These are phyloP conservation scores for Apodemus agrarius DNA, from an alignment of 2,797 vertebrate genomes.

Conservation along the genomic window DNA sequence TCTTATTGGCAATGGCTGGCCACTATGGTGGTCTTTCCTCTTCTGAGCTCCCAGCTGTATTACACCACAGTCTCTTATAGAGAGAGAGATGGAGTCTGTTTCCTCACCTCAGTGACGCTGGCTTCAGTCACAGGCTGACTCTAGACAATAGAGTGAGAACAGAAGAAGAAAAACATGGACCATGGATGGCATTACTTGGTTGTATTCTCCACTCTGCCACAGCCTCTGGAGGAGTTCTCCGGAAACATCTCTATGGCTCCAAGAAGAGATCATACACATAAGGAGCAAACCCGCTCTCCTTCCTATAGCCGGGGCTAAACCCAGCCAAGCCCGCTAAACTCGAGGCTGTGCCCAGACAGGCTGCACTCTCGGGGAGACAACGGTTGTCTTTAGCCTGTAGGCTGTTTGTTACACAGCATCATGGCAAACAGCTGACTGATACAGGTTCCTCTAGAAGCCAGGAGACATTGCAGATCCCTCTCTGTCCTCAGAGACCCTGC, in stretches of 20 bases:
- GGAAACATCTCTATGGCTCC: background rate
- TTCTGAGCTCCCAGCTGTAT: accelerated
- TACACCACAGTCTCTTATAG: background rate
- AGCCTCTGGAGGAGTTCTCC: background rate
- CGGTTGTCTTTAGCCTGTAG: accelerated
- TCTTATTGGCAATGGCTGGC: accelerated
- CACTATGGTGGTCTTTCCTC: background rate
- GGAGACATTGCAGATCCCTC: background rate
- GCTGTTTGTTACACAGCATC: background rate
- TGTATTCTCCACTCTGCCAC: accelerated
- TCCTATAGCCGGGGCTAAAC: accelerated
- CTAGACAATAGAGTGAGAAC: background rate
- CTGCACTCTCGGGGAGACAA: accelerated
- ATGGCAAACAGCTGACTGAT: background rate
- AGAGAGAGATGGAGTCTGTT: no score
- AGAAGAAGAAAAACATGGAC: accelerated
- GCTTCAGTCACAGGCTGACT: background rate
- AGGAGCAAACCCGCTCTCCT: no score
- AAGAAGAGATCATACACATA: background rate
- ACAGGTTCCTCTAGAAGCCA: background rate
- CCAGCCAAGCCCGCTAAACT: background rate
- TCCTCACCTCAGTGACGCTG: accelerated
- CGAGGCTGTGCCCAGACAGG: background rate
- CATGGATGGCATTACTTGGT: background rate
- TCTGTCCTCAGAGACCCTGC: background rate